A percentile compares a stretch with the other conserved stretches of the same genome.
Conservation (phyloP, 2,888 invertebrate genomes). For the Drosophila maculinotata region DNA sequence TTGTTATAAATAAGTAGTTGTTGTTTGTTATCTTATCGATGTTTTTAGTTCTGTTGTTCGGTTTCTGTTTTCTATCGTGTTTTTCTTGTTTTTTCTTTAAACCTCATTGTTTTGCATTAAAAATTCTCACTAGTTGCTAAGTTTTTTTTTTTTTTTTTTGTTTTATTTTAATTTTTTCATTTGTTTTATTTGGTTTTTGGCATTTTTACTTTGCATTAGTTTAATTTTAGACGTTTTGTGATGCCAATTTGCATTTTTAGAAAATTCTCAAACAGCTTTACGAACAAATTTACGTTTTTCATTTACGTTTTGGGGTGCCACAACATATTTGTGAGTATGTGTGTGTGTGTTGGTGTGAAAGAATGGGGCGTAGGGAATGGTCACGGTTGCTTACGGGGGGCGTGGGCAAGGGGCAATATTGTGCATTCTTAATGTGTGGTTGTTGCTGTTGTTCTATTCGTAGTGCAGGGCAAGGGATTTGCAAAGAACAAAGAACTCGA, state of each 20-base stretch:
- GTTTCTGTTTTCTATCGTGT: slow-evolving; percentile 32
- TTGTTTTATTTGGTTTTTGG: slow-evolving; percentile 23
- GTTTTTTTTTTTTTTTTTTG: slow-evolving; percentile 28
- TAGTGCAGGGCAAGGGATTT: slow-evolving; percentile 10
- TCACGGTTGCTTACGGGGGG: neutral
- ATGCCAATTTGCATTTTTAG: slow-evolving; percentile 59
- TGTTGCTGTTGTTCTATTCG: slow-evolving; percentile 2
- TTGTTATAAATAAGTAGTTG: slow-evolving; percentile 61
- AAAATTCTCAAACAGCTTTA: slow-evolving; percentile 65
- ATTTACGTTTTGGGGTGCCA: slow-evolving; percentile 62
- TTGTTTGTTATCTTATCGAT: slow-evolving; percentile 48
- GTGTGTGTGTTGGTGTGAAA: slow-evolving; percentile 6
- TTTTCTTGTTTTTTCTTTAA: slow-evolving; percentile 27
- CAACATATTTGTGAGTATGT: slow-evolving; percentile 42
- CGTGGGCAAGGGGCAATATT: neutral
- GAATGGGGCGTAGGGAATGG: neutral
- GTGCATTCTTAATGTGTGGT: slow-evolving; percentile 27
- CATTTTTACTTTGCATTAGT: slow-evolving; percentile 40
- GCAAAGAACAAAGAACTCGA: slow-evolving; percentile 14
- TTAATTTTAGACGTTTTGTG: slow-evolving; percentile 53
- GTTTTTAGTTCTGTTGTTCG: slow-evolving; percentile 36
- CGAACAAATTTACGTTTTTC: slow-evolving; percentile 52
- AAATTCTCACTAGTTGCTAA: slow-evolving; percentile 60
- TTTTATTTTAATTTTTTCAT: slow-evolving; percentile 9
- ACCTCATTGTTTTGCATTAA: slow-evolving; percentile 57